phyloP scores from a whole-genome alignment of 2,797 vertebrate genomes.

The Mormyrus hasselquistii region DNA sequence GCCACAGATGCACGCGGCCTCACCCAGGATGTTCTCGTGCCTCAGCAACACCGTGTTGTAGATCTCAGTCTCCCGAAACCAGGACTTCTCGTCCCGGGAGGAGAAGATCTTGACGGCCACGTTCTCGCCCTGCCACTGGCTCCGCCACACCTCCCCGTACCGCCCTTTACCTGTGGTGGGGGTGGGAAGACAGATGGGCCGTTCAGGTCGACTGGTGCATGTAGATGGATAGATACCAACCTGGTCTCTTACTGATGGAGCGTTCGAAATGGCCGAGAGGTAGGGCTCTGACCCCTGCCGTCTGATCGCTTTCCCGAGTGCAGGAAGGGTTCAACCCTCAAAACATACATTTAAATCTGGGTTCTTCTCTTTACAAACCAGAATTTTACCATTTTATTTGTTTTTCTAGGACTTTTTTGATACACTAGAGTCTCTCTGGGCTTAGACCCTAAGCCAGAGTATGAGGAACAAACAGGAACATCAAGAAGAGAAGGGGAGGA shows the following conservation, averaged over 20 bases:
- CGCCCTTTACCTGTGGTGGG: slow-evolving; percentile 81
- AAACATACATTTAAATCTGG: neutral
- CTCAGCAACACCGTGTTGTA: slow-evolving; percentile 96
- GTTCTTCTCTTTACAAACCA: neutral
- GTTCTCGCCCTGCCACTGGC: slow-evolving; percentile 95
- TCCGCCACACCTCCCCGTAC: slow-evolving; percentile 94
- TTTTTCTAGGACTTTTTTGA: neutral
- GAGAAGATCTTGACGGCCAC: slow-evolving; percentile 98
- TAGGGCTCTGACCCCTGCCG: neutral
- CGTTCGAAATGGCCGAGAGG: neutral
- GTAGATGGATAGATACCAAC: neutral
- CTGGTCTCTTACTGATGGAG: neutral
- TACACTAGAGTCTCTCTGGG: neutral
- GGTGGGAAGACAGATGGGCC: neutral
- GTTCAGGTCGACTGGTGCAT: neutral
- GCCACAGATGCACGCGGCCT: slow-evolving; percentile 9
- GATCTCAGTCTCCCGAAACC: slow-evolving; percentile 97
- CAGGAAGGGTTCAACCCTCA: neutral
- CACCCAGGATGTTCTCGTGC: slow-evolving; percentile 94
- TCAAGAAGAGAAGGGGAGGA: neutral
- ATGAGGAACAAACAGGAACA: neutral
- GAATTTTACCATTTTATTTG: neutral
- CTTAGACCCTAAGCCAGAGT: neutral
- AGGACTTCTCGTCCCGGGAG: slow-evolving; percentile 95
- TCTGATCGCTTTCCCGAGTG: neutral